These are phyloP conservation scores for Tetanocera ferruginea DNA, from an alignment of 2,888 invertebrate genomes.

Conservation along the genomic window DNA sequence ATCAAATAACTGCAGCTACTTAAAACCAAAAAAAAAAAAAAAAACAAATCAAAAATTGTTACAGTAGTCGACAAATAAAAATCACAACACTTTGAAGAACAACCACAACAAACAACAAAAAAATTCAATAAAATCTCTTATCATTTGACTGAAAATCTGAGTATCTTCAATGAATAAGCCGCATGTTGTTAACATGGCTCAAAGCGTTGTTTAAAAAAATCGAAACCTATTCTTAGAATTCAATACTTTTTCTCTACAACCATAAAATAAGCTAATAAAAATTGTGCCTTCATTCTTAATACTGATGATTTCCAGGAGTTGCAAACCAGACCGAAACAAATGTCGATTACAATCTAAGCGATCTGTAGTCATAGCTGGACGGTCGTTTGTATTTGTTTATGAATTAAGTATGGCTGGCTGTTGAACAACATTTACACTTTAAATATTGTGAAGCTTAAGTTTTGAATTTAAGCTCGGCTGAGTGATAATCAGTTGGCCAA, in stretches of 20 bases:
- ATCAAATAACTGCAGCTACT: background rate
- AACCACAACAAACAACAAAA: background rate
- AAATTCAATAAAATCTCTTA: constrained; percentile 14
- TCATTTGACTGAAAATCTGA: constrained; percentile 6
- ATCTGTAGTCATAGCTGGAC: constrained; percentile 1
- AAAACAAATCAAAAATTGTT: background rate
- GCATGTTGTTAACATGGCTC: constrained; percentile 3
- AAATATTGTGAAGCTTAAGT: background rate
- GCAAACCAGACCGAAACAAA: constrained; percentile 14
- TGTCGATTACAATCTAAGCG: constrained; percentile 27
- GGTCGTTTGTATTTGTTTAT: background rate
- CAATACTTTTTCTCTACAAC: constrained; percentile 25
- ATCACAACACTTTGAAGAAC: background rate
- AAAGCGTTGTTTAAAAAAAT: constrained; percentile 7
- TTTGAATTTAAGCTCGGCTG: background rate
- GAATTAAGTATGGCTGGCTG: constrained; percentile 11
- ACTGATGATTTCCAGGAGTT: constrained; percentile 30
- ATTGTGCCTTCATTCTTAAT: constrained; percentile 22
- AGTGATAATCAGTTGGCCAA: constrained; percentile 17
- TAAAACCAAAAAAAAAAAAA: too few relatives aligned
- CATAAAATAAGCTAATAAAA: constrained; percentile 34
- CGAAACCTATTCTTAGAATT: constrained; percentile 35
- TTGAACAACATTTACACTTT: constrained; percentile 25
- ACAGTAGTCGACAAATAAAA: constrained; percentile 25
- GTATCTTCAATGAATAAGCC: constrained; percentile 20